Conservation (phyloP, 2,888 invertebrate species). For the Graphium colonna region DNA sequence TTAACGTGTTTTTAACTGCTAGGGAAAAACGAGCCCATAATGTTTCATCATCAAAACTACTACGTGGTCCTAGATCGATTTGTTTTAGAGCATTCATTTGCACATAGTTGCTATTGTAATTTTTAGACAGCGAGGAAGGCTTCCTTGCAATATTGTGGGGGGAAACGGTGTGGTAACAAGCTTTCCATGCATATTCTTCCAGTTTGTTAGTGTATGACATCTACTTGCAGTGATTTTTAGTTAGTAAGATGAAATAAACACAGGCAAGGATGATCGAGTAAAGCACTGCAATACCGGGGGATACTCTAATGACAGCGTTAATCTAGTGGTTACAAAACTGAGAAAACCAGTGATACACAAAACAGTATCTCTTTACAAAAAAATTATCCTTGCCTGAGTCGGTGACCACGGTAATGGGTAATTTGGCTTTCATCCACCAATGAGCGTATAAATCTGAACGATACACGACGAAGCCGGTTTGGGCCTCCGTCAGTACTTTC, state of each 20-base stretch:
- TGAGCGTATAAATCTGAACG: slow-evolving; percentile 93
- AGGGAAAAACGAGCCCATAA: neutral
- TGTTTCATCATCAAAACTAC: neutral
- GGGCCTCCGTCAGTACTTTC: slow-evolving; percentile 60
- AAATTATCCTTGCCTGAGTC: slow-evolving; percentile 81
- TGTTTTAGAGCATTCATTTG: slow-evolving; percentile 5
- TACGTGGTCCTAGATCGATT: slow-evolving; percentile 22
- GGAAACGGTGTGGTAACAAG: slow-evolving; percentile 43
- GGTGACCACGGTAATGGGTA: slow-evolving; percentile 83
- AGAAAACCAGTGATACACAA: slow-evolving; percentile 76
- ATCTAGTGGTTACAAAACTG: slow-evolving; percentile 76
- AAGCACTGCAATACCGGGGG: slow-evolving; percentile 79
- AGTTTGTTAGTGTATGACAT: slow-evolving; percentile 62
- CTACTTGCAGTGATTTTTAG: slow-evolving; percentile 68
- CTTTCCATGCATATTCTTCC: slow-evolving; percentile 65
- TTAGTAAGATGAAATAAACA: slow-evolving; percentile 77
- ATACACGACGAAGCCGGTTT: slow-evolving; percentile 81
- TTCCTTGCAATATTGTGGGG: slow-evolving; percentile 9
- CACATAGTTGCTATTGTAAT: slow-evolving; percentile 4
- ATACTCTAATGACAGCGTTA: slow-evolving; percentile 71
- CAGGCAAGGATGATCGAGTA: slow-evolving; percentile 81
- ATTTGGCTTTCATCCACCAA: slow-evolving; percentile 95
- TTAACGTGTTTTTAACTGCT: neutral
- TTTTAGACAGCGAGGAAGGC: slow-evolving; percentile 6
- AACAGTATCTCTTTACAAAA: slow-evolving; percentile 78